Evolutionary conservation across 2,888 invertebrate species (phyloP).

Genomic region (Campoplex capitator): DNA sequence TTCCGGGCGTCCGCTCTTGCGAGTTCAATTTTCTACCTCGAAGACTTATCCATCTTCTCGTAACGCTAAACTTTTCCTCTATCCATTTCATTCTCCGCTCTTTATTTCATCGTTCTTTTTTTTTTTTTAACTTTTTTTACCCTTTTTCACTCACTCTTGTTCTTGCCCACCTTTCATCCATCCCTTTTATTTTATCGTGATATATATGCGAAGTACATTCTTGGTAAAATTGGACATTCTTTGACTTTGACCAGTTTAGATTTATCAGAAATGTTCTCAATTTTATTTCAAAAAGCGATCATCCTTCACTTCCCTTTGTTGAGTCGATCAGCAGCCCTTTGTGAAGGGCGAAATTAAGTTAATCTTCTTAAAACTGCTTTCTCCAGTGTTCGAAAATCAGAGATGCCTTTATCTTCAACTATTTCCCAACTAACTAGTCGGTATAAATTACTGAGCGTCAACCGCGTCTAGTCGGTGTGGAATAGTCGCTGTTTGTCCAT

Average conservation of each 20-base stretch:
- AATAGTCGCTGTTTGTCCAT: slow-evolving; percentile 30
- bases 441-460: slow-evolving; percentile 8
- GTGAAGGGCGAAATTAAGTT: neutral
- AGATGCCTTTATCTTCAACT: slow-evolving; percentile 1
- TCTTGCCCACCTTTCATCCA: slow-evolving; percentile 24
- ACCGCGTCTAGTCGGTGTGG: neutral
- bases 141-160: slow-evolving; percentile 43
- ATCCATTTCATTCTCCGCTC: slow-evolving; percentile 49
- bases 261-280: neutral
- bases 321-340: neutral
- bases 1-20: slow-evolving; percentile 52
- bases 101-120: slow-evolving; percentile 36
- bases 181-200: slow-evolving; percentile 3
- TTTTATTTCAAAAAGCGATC: neutral
- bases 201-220: slow-evolving; percentile 7
- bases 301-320: neutral
- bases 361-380: neutral
- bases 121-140: slow-evolving; percentile 30
- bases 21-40: slow-evolving; percentile 69
- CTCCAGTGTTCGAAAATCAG: slow-evolving; percentile 14
- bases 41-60: slow-evolving; percentile 69
- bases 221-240: slow-evolving; percentile 9
- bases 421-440: slow-evolving; percentile 27
- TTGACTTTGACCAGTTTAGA: neutral
- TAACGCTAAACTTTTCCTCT: slow-evolving; percentile 65